Percentiles rank a stretch among this genome's conserved stretches.
Conservation (phyloP, 2,797 vertebrate species). For the Fringilla coelebs region DNA sequence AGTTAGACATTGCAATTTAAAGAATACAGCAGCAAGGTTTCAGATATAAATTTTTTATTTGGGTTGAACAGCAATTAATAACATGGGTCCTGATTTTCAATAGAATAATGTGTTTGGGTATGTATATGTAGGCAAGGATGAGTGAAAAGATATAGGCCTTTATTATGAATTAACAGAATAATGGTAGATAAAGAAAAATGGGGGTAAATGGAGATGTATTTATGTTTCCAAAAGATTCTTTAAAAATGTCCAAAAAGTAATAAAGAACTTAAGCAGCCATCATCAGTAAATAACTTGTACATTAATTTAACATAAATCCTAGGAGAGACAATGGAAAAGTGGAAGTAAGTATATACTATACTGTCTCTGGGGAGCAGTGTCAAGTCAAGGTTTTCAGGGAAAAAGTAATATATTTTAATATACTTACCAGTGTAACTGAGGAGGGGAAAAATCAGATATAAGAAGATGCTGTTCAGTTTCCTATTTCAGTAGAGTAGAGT, state of each 20-base stretch:
- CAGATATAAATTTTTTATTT: not conserved
- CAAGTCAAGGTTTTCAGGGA: not conserved
- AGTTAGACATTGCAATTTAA: not conserved
- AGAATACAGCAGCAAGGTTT: accelerated
- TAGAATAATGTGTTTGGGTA: not conserved
- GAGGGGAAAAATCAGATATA: not conserved
- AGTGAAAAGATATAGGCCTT: not conserved
- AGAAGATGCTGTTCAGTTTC: not conserved
- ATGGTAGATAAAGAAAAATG: not conserved
- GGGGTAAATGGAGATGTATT: not conserved
- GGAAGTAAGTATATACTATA: not conserved
- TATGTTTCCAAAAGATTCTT: not conserved
- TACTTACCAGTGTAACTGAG: not conserved
- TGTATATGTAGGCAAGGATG: not conserved
- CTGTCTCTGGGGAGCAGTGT: not conserved
- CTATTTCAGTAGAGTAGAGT: not conserved
- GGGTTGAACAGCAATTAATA: not conserved
- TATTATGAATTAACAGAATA: not conserved
- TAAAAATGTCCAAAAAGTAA: not conserved
- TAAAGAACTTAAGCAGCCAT: not conserved
- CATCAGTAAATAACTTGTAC: not conserved
- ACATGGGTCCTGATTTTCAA: not conserved
- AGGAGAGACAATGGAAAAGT: not conserved
- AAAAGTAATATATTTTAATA: not conserved
- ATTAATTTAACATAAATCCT: not conserved